phyloP scores from a whole-genome alignment of 1,140 invertebrate species.

The Drosophila arizonae region DNA sequence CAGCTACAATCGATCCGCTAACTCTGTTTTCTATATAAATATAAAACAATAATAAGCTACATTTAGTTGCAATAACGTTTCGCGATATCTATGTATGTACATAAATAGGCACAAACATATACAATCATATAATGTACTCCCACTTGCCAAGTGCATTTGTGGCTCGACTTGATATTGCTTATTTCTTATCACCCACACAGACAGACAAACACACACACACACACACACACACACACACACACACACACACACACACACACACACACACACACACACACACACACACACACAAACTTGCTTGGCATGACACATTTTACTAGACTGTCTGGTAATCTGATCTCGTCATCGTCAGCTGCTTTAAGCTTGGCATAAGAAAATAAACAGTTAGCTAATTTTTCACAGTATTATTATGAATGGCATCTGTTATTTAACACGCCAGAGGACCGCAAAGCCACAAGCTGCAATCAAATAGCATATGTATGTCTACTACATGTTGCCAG shows the following conservation, averaged over 20 bases:
- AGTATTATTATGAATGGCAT: slow-evolving; percentile 32
- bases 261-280: neutral
- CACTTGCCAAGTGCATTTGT: slow-evolving; percentile 5
- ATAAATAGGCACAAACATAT: neutral
- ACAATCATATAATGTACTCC: neutral
- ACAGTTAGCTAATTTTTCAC: slow-evolving; percentile 25
- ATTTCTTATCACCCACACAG: slow-evolving; percentile 7
- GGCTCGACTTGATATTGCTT: neutral
- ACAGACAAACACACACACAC: too few relatives aligned
- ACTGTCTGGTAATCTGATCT: too few relatives aligned
- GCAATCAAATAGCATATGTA: neutral
- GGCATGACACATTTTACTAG: slow-evolving; percentile 3
- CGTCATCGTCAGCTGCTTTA: neutral
- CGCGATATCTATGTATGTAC: too few relatives aligned
- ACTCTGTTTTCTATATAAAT: too few relatives aligned
- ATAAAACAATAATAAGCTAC: too few relatives aligned
- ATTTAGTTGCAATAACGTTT: too few relatives aligned
- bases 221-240: neutral
- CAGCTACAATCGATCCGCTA: too few relatives aligned
- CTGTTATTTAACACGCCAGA: slow-evolving; percentile 22
- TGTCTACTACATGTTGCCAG: neutral
- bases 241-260: neutral
- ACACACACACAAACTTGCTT: neutral
- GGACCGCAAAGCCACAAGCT: slow-evolving; percentile 3
- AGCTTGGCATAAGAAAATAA: neutral